Evolutionary conservation across 2,797 vertebrate genomes (phyloP), one percentile per base, ranked within the genome.

Genomic region (Enteromius mattozi): DNA sequence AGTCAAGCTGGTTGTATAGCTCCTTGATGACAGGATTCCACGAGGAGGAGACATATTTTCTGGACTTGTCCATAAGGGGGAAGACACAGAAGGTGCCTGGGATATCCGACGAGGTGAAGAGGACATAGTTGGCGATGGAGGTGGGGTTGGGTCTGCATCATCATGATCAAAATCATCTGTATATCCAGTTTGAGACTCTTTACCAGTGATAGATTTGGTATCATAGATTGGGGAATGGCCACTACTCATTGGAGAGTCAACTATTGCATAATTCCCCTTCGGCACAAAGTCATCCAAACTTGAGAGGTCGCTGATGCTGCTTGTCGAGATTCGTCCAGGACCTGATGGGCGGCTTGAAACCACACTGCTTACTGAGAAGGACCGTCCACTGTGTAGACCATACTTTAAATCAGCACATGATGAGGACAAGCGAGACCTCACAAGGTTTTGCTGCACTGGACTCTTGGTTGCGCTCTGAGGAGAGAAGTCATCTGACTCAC

Each of bases 381-480:
- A 94, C 78, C 91, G 92, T 24, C 93, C 91, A 6, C 90, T 92
- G 72, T 92, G 92, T 78, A 96, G 93, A 30, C 95, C 95, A 3
- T 95, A 95, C 88, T 93, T 96, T 77, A 96, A 88, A 87, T 95
- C 93, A 24, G 94, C 94, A 86, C 93, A 95, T 1, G 93, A 91
- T 1, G 91, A 91, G 14, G 89, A 56, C 51, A 90, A 68, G 19
- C n/a, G 45, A 30, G 88, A 88, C 17, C 66, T 78, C 8, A 35
- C 27, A 0, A 82, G 81, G n/a, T 88, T 88, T 8, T 80, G 89
- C 70, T 47, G 87, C 27, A 3, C n/a, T 30, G 9, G n/a, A 74
- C 56, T 81, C n/a, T 10, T 27, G 74, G 17, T 4, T 9, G 42
- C 63, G 49, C 68, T 89, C 17, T 90, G 71, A 19, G 88, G 85